phyloP scores from a whole-genome alignment of 2,797 vertebrate genomes.

The Esox masquinongy region DNA sequence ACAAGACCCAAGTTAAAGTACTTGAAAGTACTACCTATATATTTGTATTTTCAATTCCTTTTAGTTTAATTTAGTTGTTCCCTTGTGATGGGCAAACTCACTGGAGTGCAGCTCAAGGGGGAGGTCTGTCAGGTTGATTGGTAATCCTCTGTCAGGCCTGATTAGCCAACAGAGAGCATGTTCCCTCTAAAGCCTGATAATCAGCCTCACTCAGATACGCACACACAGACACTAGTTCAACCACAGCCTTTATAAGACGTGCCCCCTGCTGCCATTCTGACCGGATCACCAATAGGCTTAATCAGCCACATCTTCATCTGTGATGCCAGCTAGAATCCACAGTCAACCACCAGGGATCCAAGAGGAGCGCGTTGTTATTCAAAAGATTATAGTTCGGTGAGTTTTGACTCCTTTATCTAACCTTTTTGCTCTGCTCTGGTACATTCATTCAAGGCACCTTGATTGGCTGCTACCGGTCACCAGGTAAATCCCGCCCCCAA shows the following conservation, averaged over 20 bases:
- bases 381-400: background rate
- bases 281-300: background rate
- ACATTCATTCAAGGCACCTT: conserved; percentile 35
- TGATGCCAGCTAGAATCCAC: background rate
- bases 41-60: too few relatives aligned
- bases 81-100: background rate
- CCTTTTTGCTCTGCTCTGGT: conserved; percentile 17
- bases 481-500: conserved; percentile 54
- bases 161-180: conserved; percentile 49
- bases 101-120: background rate
- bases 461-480: conserved; percentile 46
- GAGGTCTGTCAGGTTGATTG: conserved; percentile 47
- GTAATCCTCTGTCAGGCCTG: conserved; percentile 62
- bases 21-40: background rate
- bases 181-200: conserved; percentile 32
- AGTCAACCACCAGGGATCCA: conserved; percentile 1
- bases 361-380: conserved; percentile 47
- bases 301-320: background rate
- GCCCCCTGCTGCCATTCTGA: background rate
- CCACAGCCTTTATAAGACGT: background rate
- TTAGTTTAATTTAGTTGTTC: background rate
- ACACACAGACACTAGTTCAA: conserved; percentile 3
- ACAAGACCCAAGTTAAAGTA: background rate
- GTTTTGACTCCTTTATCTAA: conserved; percentile 35
- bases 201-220: background rate